Base-by-base conservation (phyloP, 2,113 vertebrate species). In the Astatoreochromis straeleni region DNA sequence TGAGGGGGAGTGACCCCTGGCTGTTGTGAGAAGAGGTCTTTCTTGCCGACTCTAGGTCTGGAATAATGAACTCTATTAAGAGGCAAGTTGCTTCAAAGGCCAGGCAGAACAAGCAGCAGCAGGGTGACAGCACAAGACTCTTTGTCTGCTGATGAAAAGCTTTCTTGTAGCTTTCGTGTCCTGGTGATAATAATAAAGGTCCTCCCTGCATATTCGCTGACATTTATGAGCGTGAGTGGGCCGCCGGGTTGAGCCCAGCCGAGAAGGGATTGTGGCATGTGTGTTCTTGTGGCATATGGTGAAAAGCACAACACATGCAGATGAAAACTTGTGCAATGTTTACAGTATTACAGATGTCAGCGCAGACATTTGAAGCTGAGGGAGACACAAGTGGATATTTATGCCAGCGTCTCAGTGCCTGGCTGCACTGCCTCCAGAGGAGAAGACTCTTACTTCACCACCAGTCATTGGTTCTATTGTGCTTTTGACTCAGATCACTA, bases 401-500 rank as follows among this genome's bases (percentile, higher is more conserved):
- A 17, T 29, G 9, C 80, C 90, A 31, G 31, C 14, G 40, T 81
- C 84, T 86, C 45, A 80, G 90, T 91, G 89, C 83, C 84, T 73
- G 89, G 83, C 81, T 83, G 90, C 45, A 65, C 89, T 85, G 90
- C 89, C 91, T 92, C 92, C 87, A 86, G 84, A 91, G 91, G 88
- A 92, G 91, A 90, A 85, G 87, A 63, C 88, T 91, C 88, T 85
- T 84, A 93, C 92, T 94, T 92, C 87, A 88, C 58, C 89, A 93
- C 84, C 86, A 92, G 87, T 94, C 91, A 89, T 92, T 92, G 94
- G 88, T 86, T 89, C 90, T 91, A 95, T 96, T 96, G 95, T 96
- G 95, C 93, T 87, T 93, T 93, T 93, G 91, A 93, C 91, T 95
- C 91, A 96, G 95, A 96, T 96, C 93, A 82, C 88, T 96, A 96